Evolutionary conservation across 2,113 vertebrate species (phyloP).

Genomic region (Myrmecobius fasciatus): DNA sequence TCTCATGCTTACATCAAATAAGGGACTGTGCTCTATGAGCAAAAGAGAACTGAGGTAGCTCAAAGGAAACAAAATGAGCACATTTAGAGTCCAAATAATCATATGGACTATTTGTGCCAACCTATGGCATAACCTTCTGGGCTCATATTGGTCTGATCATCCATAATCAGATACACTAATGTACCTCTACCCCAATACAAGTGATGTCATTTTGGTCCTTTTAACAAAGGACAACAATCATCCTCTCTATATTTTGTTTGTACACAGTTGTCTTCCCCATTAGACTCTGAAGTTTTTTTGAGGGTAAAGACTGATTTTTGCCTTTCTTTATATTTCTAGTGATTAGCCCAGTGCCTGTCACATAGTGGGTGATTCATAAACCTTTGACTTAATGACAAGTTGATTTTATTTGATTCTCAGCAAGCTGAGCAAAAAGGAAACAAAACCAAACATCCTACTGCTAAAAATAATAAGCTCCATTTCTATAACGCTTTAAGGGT

Average conservation of each 20-base stretch:
- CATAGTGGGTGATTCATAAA: not conserved
- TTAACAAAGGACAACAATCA: no score
- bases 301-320: not conserved
- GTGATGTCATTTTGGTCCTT: no score
- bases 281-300: not conserved
- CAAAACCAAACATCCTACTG: not conserved
- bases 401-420: not conserved
- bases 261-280: not conserved
- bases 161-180: no score
- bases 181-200: no score
- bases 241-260: not conserved
- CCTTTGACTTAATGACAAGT: not conserved
- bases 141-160: no score
- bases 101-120: no score
- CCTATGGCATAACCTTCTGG: no score
- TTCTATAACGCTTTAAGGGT: not conserved
- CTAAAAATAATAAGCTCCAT: not conserved
- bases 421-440: not conserved
- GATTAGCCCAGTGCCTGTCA: not conserved
- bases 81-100: no score
- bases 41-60: no score
- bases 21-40: no score
- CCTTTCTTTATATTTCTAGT: not conserved
- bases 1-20: no score
- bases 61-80: no score